phyloP scores from a whole-genome alignment of 1,140 invertebrate genomes.

The Bombus consobrinus region DNA sequence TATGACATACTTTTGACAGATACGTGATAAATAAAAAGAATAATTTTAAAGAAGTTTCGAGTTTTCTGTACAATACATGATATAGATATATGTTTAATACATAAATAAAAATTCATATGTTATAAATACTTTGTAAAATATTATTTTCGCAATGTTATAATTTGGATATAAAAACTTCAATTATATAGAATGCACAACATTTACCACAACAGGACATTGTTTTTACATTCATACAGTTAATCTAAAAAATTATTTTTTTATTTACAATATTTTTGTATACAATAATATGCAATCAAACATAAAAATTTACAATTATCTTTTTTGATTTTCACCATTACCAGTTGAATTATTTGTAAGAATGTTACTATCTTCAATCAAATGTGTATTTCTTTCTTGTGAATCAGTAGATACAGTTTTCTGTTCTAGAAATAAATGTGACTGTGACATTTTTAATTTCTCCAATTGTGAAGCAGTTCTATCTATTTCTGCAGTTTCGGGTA shows the following conservation, averaged over 20 bases:
- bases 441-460: slow-evolving; percentile 36
- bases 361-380: slow-evolving; percentile 12
- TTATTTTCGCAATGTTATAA: neutral
- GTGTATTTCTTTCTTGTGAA: neutral
- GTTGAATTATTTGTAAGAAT: slow-evolving; percentile 23
- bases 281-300: slow-evolving; percentile 24
- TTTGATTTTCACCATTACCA: slow-evolving; percentile 10
- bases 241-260: slow-evolving; percentile 52
- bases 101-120: neutral
- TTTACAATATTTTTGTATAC: slow-evolving; percentile 47
- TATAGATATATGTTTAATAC: neutral
- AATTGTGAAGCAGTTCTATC: slow-evolving; percentile 17
- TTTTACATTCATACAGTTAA: neutral
- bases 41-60: too few relatives aligned
- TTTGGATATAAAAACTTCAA: too few relatives aligned
- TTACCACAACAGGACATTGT: neutral
- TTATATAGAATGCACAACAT: neutral
- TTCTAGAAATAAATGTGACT: neutral
- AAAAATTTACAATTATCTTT: slow-evolving; percentile 53
- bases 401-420: slow-evolving; percentile 20
- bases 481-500: slow-evolving; percentile 16
- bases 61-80: neutral
- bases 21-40: neutral
- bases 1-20: neutral
- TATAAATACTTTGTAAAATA: neutral